Conservation (phyloP, 2,113 vertebrate species). For the Rissa tridactyla region DNA sequence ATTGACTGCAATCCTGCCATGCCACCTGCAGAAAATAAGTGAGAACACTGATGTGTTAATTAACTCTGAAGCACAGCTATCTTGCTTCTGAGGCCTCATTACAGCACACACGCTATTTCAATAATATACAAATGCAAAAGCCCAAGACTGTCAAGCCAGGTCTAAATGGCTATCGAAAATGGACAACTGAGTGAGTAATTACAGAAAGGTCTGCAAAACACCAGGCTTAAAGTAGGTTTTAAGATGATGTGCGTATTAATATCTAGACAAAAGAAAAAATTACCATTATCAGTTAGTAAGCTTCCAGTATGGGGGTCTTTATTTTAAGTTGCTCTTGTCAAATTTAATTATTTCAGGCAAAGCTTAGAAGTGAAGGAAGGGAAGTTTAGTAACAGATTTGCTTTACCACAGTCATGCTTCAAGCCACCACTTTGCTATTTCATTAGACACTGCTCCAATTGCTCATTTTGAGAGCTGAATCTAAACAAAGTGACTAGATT, state of each 20-base stretch:
- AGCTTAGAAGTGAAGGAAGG: background rate
- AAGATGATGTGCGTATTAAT: background rate
- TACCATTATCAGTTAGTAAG: background rate
- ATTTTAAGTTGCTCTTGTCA: background rate
- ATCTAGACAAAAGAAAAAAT: background rate
- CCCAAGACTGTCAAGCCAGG: background rate
- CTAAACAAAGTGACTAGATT: background rate
- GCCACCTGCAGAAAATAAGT: slow-evolving; percentile 79
- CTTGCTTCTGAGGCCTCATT: background rate
- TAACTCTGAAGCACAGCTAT: background rate
- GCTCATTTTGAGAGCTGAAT: background rate
- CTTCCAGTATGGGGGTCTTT: background rate
- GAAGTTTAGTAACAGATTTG: background rate
- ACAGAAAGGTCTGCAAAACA: background rate
- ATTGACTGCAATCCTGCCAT: slow-evolving; percentile 99
- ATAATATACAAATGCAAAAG: background rate
- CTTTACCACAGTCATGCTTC: background rate
- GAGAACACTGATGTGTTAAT: background rate
- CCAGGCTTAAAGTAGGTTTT: background rate
- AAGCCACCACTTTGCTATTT: background rate
- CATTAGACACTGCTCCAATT: background rate
- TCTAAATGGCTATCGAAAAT: background rate
- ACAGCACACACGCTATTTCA: background rate
- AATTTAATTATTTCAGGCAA: background rate
- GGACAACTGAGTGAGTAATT: background rate